Percentiles rank a stretch among this genome's conserved stretches.
These are phyloP conservation scores for Nannoperca obscura DNA, from an alignment of 2,797 vertebrate genomes.

Conservation along the genomic window DNA sequence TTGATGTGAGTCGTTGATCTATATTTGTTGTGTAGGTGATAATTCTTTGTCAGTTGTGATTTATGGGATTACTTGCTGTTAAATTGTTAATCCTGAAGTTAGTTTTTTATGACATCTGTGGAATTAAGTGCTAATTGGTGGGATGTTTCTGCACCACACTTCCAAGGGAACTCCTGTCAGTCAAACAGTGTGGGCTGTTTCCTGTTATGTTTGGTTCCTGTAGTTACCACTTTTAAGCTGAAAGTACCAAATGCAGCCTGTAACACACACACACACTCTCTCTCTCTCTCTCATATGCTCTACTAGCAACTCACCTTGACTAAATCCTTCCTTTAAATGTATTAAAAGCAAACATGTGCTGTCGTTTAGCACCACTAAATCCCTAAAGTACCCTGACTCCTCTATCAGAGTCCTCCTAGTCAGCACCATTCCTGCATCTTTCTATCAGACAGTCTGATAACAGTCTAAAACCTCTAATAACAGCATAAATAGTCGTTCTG, in stretches of 20 bases:
- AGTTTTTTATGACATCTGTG: conserved; percentile 11
- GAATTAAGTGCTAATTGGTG: conserved; percentile 6
- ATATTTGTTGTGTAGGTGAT: neutral
- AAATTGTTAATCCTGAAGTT: neutral
- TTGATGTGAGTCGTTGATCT: conserved; percentile 23
- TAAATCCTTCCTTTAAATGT: conserved; percentile 20
- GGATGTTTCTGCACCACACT: conserved; percentile 14
- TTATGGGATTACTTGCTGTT: conserved; percentile 17
- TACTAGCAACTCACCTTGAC: conserved; percentile 7
- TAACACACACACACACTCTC: conserved; percentile 16
- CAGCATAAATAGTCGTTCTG: neutral
- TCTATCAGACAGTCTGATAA: neutral
- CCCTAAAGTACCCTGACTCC: conserved; percentile 7
- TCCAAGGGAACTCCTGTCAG: conserved; percentile 7
- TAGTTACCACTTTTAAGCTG: neutral
- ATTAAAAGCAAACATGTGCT: conserved; percentile 44
- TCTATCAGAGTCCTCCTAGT: conserved; percentile 4
- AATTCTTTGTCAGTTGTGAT: neutral
- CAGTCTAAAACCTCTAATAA: conserved; percentile 15
- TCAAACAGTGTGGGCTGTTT: conserved; percentile 17
- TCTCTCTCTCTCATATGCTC: no score
- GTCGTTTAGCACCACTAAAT: conserved; percentile 38
- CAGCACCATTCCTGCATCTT: neutral
- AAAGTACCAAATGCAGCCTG: neutral
- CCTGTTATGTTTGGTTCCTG: conserved; percentile 2